phyloP scores from a whole-genome alignment of 2,888 invertebrate genomes.

The Pedicia rivosa region DNA sequence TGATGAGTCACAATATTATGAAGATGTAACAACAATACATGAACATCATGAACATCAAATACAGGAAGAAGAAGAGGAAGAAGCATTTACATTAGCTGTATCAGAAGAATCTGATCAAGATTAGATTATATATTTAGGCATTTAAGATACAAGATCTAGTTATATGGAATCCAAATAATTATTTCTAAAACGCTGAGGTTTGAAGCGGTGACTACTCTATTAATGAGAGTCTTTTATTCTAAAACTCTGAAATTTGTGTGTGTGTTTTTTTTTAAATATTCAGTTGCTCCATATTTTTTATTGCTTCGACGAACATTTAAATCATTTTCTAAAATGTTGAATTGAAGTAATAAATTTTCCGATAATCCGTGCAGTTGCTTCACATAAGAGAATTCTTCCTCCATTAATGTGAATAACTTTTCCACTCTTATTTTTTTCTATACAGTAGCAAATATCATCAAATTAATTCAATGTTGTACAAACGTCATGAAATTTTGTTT shows the following conservation, averaged over 20 bases:
- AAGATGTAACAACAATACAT: slow-evolving; percentile 15
- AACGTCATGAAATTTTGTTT: slow-evolving; percentile 88
- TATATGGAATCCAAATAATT: too few relatives aligned
- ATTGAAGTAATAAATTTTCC: slow-evolving; percentile 76
- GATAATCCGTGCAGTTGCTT: slow-evolving; percentile 80
- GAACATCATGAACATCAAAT: slow-evolving; percentile 1
- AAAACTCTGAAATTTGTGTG: too few relatives aligned
- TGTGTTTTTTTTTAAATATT: too few relatives aligned
- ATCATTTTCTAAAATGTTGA: too few relatives aligned
- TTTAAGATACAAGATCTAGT: too few relatives aligned
- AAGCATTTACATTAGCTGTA: slow-evolving; percentile 13
- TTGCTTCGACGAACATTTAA: too few relatives aligned
- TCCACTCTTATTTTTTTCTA: slow-evolving; percentile 77
- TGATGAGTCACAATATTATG: slow-evolving; percentile 23
- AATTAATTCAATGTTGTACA: slow-evolving; percentile 90
- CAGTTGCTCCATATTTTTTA: too few relatives aligned
- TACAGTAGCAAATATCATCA: slow-evolving; percentile 94
- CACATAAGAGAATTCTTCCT: slow-evolving; percentile 77
- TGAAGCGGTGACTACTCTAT: too few relatives aligned
- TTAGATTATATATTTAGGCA: slow-evolving; percentile 14
- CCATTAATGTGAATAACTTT: slow-evolving; percentile 68
- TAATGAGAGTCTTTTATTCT: too few relatives aligned
- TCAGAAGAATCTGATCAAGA: slow-evolving; percentile 15
- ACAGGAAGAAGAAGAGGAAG: slow-evolving; percentile 7
- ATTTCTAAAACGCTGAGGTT: too few relatives aligned